phyloP scores from a whole-genome alignment of 2,113 vertebrate species.

The Gobiocypris rarus region DNA sequence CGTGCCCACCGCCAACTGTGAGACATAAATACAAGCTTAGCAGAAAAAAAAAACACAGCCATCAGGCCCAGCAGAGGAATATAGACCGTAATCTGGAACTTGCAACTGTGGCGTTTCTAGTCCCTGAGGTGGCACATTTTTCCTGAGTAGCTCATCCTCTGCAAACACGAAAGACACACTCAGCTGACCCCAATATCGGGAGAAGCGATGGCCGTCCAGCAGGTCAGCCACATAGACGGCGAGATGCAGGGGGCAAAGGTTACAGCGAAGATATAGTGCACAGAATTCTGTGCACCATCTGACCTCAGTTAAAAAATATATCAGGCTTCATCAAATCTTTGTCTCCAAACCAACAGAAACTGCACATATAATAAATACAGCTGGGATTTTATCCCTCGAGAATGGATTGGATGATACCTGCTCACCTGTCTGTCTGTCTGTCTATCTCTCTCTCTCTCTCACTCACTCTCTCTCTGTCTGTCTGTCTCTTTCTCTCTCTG shows the following conservation, averaged over 20 bases:
- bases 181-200: conserved; percentile 41
- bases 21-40: conserved; percentile 42
- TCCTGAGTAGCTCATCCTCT: conserved; percentile 7
- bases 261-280: background rate
- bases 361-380: background rate
- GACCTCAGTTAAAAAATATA: conserved; percentile 13
- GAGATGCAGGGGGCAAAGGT: background rate
- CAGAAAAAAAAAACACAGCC: conserved; percentile 26
- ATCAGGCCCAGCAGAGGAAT: conserved; percentile 1
- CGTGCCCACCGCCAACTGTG: background rate
- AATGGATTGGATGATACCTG: background rate
- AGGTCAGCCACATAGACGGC: background rate
- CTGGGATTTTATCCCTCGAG: background rate
- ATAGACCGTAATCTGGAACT: conserved; percentile 47
- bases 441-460: too few species aligned
- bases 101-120: conserved; percentile 41
- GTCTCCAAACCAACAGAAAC: background rate
- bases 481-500: too few species aligned
- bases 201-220: background rate
- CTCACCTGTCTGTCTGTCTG: too few species aligned
- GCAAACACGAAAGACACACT: conserved; percentile 35
- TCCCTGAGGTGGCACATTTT: conserved; percentile 47
- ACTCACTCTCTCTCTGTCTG: too few species aligned
- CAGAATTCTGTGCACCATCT: background rate
- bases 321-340: background rate